Conservation (phyloP, 2,888 invertebrate genomes). For the Hetaerina titia region DNA sequence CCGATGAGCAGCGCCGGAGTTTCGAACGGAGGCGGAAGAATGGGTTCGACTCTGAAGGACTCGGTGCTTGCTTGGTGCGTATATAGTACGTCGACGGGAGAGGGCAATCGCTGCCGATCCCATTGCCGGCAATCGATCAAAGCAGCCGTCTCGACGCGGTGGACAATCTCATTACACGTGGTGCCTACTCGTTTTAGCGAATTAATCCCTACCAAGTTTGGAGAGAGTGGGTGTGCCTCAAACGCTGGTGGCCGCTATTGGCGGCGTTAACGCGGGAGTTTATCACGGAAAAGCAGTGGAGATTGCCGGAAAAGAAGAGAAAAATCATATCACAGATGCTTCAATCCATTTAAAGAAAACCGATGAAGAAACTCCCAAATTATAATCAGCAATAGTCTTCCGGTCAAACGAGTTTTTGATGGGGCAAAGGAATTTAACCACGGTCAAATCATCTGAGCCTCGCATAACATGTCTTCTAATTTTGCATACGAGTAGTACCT, state of each 20-base stretch:
- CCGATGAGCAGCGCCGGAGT: neutral
- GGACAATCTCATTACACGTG: neutral
- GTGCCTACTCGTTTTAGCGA: neutral
- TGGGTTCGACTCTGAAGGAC: neutral
- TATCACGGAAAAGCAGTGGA: no score
- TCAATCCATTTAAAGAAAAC: neutral
- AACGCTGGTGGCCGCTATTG: neutral
- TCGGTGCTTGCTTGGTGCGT: neutral
- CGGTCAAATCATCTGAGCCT: no score
- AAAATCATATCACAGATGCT: neutral
- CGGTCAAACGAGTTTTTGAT: no score
- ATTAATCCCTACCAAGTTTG: neutral
- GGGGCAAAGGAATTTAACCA: no score
- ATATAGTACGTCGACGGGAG: no score
- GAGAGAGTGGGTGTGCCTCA: neutral
- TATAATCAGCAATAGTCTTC: no score
- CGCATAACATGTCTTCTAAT: no score
- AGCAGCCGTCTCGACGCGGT: neutral
- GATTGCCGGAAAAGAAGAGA: no score
- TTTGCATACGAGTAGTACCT: no score
- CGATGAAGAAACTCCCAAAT: neutral
- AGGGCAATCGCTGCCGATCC: neutral
- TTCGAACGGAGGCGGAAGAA: neutral
- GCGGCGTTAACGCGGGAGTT: no score
- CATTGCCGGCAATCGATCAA: neutral